Base-by-base conservation (phyloP, 2,113 vertebrate species). In the Microcebus jonahi region DNA sequence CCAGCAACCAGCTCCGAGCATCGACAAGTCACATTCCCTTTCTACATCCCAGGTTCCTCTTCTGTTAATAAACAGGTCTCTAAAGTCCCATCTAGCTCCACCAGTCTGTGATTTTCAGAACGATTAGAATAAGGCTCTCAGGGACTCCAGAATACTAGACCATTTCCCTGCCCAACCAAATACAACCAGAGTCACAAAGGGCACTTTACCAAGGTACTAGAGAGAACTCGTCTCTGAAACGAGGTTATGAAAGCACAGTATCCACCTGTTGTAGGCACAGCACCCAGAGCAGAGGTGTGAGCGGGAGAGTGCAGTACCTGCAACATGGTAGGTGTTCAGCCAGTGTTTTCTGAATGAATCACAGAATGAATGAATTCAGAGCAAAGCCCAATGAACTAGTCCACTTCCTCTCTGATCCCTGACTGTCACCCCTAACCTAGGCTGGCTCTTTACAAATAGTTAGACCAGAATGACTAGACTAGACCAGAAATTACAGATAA, bases 151-250 rank as follows among this genome's bases (percentile, higher is more conserved):
- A 83, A 79, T 20, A 91, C 27, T 36, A 87, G 85, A 73, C 77
- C 17, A 75, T n/a, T 81, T 93, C 55, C 61, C 94, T 83, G 82
- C 61, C 88, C 65, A 70, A 71, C 53, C 48, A 67, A 81, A 90
- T 59, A 67, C 25, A 36, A 53, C 53, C 71, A n/a, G 27, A 76
- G 70, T 39, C 42, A 53, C 36, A 67, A 48, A 79, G 81, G 63
- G 67, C 48, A 50, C 82, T 20, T 11, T 8, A 50, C 68, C 57
- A 61, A 50, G 48, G 65, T 14, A 21, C 80, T 8, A 21, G 53
- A 77, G 42, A 86, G 80, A 80, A 57, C 45, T 25, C 45, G 73
- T n/a, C 82, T 91, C 80, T 67, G 76, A 96, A 95, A 93, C 63
- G 50, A 79, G 48, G 79, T 63, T 73, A 94, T 45, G 27, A 65